phyloP scores from a whole-genome alignment of 64 coral and sea anemone genomes.

The Stichodactyla helianthus region DNA sequence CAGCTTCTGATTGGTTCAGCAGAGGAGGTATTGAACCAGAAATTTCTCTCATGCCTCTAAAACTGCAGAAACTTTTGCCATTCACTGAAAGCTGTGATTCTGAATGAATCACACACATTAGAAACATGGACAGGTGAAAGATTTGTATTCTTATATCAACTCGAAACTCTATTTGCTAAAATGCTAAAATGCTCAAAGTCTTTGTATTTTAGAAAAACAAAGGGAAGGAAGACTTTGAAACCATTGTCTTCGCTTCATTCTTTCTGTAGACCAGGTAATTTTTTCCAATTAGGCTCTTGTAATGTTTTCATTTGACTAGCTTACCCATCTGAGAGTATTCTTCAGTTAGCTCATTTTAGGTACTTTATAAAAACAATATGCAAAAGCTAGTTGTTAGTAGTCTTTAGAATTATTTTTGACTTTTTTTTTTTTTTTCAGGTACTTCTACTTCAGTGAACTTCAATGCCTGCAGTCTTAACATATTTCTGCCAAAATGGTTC shows the following conservation, averaged over 20 bases:
- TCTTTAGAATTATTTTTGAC: no score
- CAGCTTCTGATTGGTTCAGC: background rate
- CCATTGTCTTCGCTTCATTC: constrained; percentile 2
- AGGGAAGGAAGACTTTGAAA: background rate
- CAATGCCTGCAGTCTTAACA: constrained; percentile 5
- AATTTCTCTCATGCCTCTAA: background rate
- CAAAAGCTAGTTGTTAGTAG: no score
- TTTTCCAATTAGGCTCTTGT: background rate
- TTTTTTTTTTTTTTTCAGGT: background rate
- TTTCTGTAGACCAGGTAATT: constrained; percentile 22
- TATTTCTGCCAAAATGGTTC: no score
- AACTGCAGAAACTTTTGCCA: no score
- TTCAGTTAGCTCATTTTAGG: no score
- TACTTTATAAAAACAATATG: no score
- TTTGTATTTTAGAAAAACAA: background rate
- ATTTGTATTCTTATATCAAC: background rate
- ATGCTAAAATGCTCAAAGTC: background rate
- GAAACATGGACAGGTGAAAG: background rate
- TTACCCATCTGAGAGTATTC: background rate
- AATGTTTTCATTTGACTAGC: background rate
- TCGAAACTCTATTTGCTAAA: background rate
- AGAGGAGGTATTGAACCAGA: background rate
- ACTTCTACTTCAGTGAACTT: background rate
- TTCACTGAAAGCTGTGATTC: background rate
- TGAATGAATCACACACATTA: background rate